phyloP scores from a whole-genome alignment of 2,888 invertebrate species.

The Orthosia cruda region DNA sequence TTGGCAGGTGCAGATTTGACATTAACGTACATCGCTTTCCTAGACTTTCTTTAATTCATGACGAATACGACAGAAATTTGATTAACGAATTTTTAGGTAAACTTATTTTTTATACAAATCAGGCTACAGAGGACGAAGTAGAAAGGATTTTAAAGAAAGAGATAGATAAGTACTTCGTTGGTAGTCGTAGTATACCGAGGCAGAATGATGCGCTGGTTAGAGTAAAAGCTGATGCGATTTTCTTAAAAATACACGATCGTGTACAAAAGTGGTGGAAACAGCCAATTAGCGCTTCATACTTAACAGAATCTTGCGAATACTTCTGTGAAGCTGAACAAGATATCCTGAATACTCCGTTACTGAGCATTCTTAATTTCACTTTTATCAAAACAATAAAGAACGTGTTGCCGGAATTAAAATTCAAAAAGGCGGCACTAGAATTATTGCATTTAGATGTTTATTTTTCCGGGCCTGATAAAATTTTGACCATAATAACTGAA shows the following conservation, averaged over 20 bases:
- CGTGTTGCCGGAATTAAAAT: constrained; percentile 18
- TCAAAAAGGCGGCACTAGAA: constrained; percentile 23
- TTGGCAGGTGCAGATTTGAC: constrained; percentile 51
- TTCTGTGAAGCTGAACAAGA: constrained; percentile 42
- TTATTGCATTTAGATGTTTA: constrained; percentile 29
- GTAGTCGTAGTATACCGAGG: constrained; percentile 8
- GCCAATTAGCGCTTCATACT: constrained; percentile 41
- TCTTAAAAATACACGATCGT: constrained; percentile 59
- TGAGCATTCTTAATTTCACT: constrained; percentile 44
- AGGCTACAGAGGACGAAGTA: constrained; percentile 64
- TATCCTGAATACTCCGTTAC: constrained; percentile 42
- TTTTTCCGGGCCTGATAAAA: constrained; percentile 11
- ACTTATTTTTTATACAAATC: constrained; percentile 66
- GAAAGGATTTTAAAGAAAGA: constrained; percentile 61
- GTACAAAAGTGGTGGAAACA: constrained; percentile 68
- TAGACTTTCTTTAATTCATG: constrained; percentile 37
- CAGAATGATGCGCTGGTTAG: constrained; percentile 25
- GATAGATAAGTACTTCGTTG: constrained; percentile 42
- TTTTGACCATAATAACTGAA: constrained; percentile 35
- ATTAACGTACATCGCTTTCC: constrained; percentile 52
- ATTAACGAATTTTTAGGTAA: constrained; percentile 41
- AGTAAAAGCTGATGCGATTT: constrained; percentile 59
- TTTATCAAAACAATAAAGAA: constrained; percentile 38
- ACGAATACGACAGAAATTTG: constrained; percentile 36
- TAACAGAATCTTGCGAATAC: constrained; percentile 52